Conservation (phyloP, 2,797 vertebrate genomes). For the Galago senegalensis region DNA sequence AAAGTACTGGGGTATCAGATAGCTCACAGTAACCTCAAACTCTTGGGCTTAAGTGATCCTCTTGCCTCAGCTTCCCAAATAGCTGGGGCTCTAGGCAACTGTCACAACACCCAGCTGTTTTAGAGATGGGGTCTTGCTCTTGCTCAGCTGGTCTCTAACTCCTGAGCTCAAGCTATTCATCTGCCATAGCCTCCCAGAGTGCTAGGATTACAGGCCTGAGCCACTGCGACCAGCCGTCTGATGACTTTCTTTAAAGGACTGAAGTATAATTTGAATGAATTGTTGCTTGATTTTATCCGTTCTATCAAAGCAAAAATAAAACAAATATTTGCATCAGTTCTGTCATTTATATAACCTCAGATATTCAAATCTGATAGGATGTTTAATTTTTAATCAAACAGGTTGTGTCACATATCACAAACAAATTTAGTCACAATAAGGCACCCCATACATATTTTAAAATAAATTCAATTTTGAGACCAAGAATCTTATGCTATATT, state of each 20-base stretch:
- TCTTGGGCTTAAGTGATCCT: too few relatives aligned
- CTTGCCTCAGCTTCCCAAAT: too few relatives aligned
- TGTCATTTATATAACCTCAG: conserved; percentile 55
- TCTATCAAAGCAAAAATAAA: conserved; percentile 69
- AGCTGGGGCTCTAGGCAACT: too few relatives aligned
- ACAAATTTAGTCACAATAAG: conserved; percentile 57
- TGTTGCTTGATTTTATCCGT: conserved; percentile 34
- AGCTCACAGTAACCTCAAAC: too few relatives aligned
- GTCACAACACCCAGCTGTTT: too few relatives aligned
- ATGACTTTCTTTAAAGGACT: conserved; percentile 50
- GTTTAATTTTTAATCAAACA: conserved; percentile 72
- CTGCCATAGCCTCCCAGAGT: too few relatives aligned
- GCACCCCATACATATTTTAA: conserved; percentile 42
- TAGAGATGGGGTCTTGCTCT: too few relatives aligned
- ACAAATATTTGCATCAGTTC: neutral
- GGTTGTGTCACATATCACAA: conserved; percentile 37
- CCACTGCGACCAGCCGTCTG: too few relatives aligned
- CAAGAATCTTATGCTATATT: neutral
- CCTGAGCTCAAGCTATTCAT: too few relatives aligned
- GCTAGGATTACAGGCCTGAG: too few relatives aligned
- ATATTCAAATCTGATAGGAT: conserved; percentile 9
- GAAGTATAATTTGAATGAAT: conserved; percentile 59
- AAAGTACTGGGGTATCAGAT: too few relatives aligned
- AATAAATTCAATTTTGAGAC: conserved; percentile 47
- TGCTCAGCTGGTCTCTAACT: too few relatives aligned